A percentile compares a stretch with the other conserved stretches of the same genome.
Conservation (phyloP, 2,113 vertebrate genomes). For the Tragulus kanchil region DNA sequence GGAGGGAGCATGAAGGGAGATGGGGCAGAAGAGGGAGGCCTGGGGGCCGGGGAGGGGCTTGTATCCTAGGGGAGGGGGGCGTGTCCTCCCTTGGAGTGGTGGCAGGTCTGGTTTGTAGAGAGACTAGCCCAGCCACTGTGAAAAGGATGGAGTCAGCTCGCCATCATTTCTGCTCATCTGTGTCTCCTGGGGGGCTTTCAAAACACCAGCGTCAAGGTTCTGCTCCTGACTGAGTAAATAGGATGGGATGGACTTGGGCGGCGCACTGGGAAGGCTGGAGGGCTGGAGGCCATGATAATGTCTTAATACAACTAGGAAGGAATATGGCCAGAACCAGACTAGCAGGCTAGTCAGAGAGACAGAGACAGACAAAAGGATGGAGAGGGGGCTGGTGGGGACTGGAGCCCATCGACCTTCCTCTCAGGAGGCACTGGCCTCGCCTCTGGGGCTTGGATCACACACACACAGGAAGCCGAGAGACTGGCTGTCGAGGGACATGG, state of each 20-base stretch:
- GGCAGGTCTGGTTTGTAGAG: not conserved
- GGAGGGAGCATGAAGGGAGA: not conserved
- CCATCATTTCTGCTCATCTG: no score
- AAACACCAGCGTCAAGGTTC: not conserved
- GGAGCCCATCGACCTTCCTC: not conserved
- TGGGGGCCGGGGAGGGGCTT: not conserved
- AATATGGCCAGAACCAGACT: not conserved
- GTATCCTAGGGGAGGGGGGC: fast-evolving
- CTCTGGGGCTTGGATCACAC: not conserved
- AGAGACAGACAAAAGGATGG: not conserved
- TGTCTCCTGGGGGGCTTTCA: not conserved
- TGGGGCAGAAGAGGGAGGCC: fast-evolving
- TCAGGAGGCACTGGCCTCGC: not conserved
- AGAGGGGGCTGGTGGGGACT: not conserved
- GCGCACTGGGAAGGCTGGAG: not conserved
- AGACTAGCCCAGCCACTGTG: fast-evolving
- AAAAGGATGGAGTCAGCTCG: not conserved
- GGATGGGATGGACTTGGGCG: not conserved
- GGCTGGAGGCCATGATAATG: not conserved
- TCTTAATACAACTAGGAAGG: not conserved
- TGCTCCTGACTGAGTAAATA: not conserved
- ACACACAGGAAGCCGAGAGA: not conserved
- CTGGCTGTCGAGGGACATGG: not conserved
- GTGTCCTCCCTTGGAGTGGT: no score
- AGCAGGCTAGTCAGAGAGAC: not conserved